A percentile compares a stretch with the other conserved stretches of the same genome.
phyloP scores from a whole-genome alignment of 2,113 vertebrate species.

The Dermatemys mawii region DNA sequence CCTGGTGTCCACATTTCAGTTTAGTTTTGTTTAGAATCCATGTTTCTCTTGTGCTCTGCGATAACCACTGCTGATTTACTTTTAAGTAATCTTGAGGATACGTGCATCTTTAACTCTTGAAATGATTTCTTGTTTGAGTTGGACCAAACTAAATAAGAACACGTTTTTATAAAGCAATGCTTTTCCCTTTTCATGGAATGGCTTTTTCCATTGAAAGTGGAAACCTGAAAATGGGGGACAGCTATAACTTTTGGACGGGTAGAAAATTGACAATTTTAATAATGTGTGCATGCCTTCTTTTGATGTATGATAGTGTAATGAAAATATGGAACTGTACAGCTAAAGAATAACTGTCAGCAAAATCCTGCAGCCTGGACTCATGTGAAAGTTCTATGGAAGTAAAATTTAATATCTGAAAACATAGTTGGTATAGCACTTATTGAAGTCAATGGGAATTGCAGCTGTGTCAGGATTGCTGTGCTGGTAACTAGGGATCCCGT shows the following conservation, averaged over 20 bases:
- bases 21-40: not conserved
- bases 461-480: not conserved
- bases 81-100: conserved; percentile 15
- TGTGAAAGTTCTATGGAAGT: not conserved
- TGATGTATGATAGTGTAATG: not conserved
- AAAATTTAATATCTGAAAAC: not conserved
- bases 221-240: not conserved
- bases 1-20: not conserved
- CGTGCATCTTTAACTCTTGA: not conserved
- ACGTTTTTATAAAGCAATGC: not conserved
- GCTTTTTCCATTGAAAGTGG: not conserved
- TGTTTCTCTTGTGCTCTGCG: not conserved
- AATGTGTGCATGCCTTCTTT: not conserved
- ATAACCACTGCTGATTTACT: not conserved
- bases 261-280: not conserved
- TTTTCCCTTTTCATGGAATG: not conserved
- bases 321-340: not conserved
- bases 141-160: not conserved
- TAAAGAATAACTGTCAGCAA: not conserved
- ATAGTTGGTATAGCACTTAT: conserved; percentile 12
- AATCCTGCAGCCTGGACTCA: not conserved
- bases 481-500: not conserved
- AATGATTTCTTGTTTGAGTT: not conserved
- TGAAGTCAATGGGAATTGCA: not conserved
- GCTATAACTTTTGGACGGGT: not conserved